Conservation (phyloP, 2,113 vertebrate genomes). For the Strigops habroptila region DNA sequence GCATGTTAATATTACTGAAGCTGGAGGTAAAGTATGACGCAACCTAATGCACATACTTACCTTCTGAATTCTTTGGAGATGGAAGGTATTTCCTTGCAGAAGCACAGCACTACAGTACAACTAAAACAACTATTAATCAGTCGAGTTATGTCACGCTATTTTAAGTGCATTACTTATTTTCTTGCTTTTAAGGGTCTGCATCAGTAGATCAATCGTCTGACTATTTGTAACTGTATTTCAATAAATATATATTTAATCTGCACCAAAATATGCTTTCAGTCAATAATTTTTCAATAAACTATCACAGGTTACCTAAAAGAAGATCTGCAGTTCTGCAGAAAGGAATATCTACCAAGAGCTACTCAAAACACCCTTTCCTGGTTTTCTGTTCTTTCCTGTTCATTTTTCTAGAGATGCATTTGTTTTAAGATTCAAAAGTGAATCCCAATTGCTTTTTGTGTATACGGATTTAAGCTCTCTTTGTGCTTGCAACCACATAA, state of each 20-base stretch:
- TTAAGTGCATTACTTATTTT: background rate
- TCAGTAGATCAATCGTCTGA: background rate
- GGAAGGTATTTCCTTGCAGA: background rate
- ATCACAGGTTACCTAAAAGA: background rate
- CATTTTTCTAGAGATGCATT: background rate
- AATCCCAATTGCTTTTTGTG: background rate
- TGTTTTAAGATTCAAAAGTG: constrained; percentile 22
- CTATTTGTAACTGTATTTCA: background rate
- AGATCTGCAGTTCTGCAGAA: background rate
- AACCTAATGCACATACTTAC: background rate
- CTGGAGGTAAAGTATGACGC: background rate
- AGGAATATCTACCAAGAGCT: background rate
- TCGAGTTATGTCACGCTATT: background rate
- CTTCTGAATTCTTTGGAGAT: background rate
- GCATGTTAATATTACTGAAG: background rate
- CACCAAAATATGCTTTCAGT: background rate
- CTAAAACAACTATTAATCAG: background rate
- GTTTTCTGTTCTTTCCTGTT: background rate
- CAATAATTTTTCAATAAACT: background rate
- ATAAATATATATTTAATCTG: background rate
- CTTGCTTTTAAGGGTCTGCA: background rate
- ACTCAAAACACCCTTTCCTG: background rate
- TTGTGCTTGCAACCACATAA: constrained; percentile 10
- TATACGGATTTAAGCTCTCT: constrained; percentile 6
- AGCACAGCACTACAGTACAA: background rate